Base-by-base conservation (phyloP, 1,140 invertebrate species). In the Planococcus citri region DNA sequence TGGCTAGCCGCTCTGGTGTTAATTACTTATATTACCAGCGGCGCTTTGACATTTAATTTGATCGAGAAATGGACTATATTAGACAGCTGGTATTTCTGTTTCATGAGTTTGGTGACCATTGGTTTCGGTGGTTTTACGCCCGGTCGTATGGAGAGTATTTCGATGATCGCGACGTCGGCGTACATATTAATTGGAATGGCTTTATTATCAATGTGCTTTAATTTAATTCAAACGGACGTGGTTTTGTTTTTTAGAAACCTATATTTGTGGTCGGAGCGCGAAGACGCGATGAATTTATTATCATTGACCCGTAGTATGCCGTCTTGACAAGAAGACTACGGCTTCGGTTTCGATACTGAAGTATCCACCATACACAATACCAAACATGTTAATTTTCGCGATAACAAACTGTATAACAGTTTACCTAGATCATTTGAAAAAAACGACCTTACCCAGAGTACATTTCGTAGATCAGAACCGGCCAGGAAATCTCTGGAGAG, bases 201-300 rank as follows among this genome's bases (percentile, higher is more conserved):
- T 4, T 83, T 98, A 69, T 88, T 97, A 71, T 94, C 94, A 20
- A 97, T 97, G 91, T 95, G 94, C 78, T 97, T 96, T 80, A 95
- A 93, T 78, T 81, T 98, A 60, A 91, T 97, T 71, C 94, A 97
- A 79, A 94, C 95, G 75, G 92, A 97, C 78, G 87, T 73, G 9
- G 57, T 67, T 10, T 17, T 27, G 22, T 64, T 64, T 20, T 64
- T 64, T 27, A 22, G 60, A 24, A 64, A 64, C 60, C 22, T 64
- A 21, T 64, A 64, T 27, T 24, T 27, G 60, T 64, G 60, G 60
- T 64, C 60, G 60, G 60, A 64, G 17, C 60, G 60, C 60, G 60
- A 64, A 24, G 60, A 64, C 60, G 60, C 21, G 20, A 27, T 27
- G 60, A 27, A 51, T 51, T 27, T 27, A 17, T n/a, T 22, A 9